Evolutionary conservation across 2,797 vertebrate species (phyloP).

Genomic region (Notamacropus eugenii): DNA sequence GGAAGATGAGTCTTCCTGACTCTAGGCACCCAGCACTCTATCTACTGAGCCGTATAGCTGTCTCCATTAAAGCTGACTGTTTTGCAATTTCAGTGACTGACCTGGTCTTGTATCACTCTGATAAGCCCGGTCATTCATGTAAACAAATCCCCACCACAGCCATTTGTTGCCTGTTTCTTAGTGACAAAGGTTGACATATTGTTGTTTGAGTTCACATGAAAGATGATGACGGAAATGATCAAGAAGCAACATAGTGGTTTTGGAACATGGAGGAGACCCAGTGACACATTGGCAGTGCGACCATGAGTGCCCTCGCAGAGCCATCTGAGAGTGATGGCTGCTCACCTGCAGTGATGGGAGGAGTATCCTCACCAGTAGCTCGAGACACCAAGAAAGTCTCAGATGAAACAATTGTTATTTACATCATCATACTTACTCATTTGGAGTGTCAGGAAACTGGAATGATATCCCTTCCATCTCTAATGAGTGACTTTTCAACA

Average conservation of each 20-base stretch:
- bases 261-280: not conserved
- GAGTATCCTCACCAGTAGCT: not conserved
- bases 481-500: slow-evolving; percentile 59
- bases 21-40: not conserved
- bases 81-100: not conserved
- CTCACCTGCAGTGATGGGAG: not conserved
- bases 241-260: not conserved
- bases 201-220: not conserved
- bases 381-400: not conserved
- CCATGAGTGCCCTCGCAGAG: not conserved
- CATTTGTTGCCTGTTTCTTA: not conserved
- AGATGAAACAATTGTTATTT: not conserved
- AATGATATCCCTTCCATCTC: slow-evolving; percentile 49
- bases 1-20: not conserved
- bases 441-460: not conserved
- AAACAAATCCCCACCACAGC: not conserved
- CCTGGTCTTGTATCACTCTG: not conserved
- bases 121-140: not conserved
- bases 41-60: not conserved
- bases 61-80: not conserved
- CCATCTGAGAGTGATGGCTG: not conserved
- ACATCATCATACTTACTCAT: not conserved
- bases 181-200: not conserved
- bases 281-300: not conserved
- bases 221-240: not conserved